A percentile compares a stretch with the other conserved stretches of the same genome.
Evolutionary conservation across 35 echinoderm and acorn worm species (phyloP).

Genomic region (Ophiothrix spiculata): DNA sequence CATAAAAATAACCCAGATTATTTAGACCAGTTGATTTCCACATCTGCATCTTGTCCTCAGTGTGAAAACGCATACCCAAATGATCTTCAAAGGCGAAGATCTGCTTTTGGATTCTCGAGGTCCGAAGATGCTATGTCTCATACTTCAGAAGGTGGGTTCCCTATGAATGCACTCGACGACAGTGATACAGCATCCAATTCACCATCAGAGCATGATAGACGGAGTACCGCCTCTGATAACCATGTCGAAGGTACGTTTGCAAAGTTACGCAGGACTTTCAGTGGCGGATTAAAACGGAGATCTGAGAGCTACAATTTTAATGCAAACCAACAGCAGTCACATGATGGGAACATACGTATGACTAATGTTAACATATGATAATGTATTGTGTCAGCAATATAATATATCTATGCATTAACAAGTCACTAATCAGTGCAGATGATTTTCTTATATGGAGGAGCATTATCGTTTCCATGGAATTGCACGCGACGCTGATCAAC

Average conservation of each 20-base stretch:
- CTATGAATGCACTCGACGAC: background rate
- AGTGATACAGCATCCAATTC: background rate
- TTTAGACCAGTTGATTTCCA: background rate
- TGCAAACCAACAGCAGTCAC: no score
- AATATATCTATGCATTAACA: no score
- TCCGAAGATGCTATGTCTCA: background rate
- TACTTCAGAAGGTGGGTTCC: background rate
- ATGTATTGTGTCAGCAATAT: no score
- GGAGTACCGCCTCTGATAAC: background rate
- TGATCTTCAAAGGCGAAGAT: background rate
- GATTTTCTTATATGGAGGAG: no score
- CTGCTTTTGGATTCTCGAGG: constrained; percentile 17
- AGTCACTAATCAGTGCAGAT: no score
- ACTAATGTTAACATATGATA: no score
- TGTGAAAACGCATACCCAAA: background rate
- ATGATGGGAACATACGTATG: no score
- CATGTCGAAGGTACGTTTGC: background rate
- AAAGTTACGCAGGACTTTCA: background rate
- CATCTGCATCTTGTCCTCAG: background rate
- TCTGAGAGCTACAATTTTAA: background rate
- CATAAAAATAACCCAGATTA: constrained; percentile 16
- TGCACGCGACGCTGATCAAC: no score
- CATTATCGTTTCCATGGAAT: no score
- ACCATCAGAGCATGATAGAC: background rate
- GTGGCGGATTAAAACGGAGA: background rate